These are phyloP conservation scores for Ailurus styani DNA, from an alignment of 2,113 vertebrate genomes.

Conservation along the genomic window DNA sequence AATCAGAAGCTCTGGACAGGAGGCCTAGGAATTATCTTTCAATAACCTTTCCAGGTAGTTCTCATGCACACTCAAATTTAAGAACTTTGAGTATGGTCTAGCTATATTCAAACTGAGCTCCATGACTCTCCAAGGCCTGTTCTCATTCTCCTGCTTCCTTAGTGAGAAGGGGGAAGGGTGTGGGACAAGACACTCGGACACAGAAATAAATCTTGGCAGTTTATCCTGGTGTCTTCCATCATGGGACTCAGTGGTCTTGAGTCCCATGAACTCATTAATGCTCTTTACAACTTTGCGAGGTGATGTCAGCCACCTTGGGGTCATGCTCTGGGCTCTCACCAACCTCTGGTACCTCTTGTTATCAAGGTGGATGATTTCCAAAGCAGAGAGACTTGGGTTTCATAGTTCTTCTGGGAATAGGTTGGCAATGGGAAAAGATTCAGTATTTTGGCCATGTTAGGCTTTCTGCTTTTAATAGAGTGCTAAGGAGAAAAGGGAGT, in stretches of 20 bases:
- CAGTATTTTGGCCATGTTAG: background rate
- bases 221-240: slow-evolving; percentile 1
- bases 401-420: background rate
- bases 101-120: background rate
- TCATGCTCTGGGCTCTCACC: background rate
- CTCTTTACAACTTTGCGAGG: slow-evolving; percentile 31
- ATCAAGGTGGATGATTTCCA: background rate
- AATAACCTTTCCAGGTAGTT: background rate
- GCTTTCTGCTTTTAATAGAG: background rate
- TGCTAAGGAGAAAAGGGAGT: background rate
- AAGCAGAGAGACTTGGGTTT: background rate
- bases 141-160: background rate
- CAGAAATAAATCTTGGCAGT: background rate
- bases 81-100: background rate
- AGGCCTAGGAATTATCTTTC: background rate
- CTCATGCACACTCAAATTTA: background rate
- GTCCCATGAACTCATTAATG: slow-evolving; percentile 24
- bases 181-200: background rate
- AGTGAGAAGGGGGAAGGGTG: background rate
- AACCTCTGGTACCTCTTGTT: slow-evolving; percentile 36
- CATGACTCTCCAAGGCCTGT: fast-evolving
- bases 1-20: background rate
- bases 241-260: background rate
- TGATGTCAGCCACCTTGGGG: slow-evolving; percentile 19
- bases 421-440: background rate